Evolutionary conservation across 2,888 invertebrate genomes (phyloP), one percentile per base, ranked within the genome.

Genomic region (Tillus elongatus): DNA sequence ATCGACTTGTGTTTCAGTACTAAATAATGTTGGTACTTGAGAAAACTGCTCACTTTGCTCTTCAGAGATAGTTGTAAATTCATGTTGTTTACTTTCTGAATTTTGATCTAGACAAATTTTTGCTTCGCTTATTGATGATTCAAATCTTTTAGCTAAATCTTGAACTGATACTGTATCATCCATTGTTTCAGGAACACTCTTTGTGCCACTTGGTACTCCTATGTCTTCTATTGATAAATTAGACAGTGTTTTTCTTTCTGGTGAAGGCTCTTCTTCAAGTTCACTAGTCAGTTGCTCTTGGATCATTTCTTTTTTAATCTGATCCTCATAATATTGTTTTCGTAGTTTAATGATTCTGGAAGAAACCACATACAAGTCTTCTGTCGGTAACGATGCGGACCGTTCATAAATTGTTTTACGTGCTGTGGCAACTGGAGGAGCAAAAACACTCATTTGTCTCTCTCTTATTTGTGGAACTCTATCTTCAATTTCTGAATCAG

Each of bases 301-400:
- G n/a, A 69, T 68, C 61, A 72, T 67, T 48, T 75, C 75, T 42
- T 70, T 73, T 47, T 72, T 72, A 37, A 76, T 73, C 50, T 75
- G 74, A 45, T 73, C 71, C 54, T 76, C 76, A 48, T 74, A 75
- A 38, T 72, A 72, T 42, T 71, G 69, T 35, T 75, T 75, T 41
- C 73, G 70, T 29, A 71, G 64, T 39, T 70, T 69, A 1, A 72
- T 71, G 28, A 69, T 68, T 45, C 68, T 66, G 15, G 70, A 70
- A n/a, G 71, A 72, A 3, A 72, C 66, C 46, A 73, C 73, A 39
- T 64, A 63, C 8, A 68, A 48, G 40, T 65, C 64, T 52, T 68
- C 68, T n/a, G 68, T 66, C 2, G 71, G 71, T 31, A 71, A 48
- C 1, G 71, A 71, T 19, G 65, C 62, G 3, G 70, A 70, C 40